Conservation (phyloP, 2,797 vertebrate species). For the Sebastolobus altivelis region DNA sequence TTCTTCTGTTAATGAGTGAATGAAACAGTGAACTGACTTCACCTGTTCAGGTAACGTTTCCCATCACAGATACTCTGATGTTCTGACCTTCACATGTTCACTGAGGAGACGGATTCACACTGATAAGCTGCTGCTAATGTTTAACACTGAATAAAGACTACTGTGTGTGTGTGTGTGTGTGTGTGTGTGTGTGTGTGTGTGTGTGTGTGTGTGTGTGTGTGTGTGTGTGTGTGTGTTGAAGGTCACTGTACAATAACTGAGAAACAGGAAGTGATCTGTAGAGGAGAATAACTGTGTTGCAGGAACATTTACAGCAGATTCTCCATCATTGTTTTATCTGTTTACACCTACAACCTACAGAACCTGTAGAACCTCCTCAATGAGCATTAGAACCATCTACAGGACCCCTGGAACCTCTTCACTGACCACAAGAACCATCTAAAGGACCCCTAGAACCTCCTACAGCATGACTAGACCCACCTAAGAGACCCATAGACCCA, state of each 20-base stretch:
- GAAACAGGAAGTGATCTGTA: background rate
- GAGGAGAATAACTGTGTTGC: background rate
- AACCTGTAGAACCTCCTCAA: background rate
- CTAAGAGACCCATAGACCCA: background rate
- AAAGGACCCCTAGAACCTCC: background rate
- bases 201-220: background rate
- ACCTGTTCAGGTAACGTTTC: conserved; percentile 10
- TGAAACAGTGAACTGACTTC: background rate
- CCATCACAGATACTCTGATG: background rate
- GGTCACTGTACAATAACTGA: background rate
- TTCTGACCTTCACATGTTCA: conserved; percentile 19
- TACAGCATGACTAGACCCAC: background rate
- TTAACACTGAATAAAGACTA: conserved; percentile 38
- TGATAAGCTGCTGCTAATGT: conserved; percentile 53
- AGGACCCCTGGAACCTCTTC: background rate
- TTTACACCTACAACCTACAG: background rate
- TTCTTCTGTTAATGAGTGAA: background rate
- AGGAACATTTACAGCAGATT: background rate
- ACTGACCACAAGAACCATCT: background rate
- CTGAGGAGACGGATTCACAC: conserved; percentile 27
- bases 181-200: background rate
- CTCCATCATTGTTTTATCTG: background rate
- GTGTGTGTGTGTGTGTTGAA: conserved; percentile 7
- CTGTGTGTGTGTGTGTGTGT: background rate
- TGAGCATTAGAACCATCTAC: too few species aligned